Evolutionary conservation across 2,888 invertebrate genomes (phyloP), one percentile per base, ranked within the genome.

Genomic region (Steinernema scapterisci): DNA sequence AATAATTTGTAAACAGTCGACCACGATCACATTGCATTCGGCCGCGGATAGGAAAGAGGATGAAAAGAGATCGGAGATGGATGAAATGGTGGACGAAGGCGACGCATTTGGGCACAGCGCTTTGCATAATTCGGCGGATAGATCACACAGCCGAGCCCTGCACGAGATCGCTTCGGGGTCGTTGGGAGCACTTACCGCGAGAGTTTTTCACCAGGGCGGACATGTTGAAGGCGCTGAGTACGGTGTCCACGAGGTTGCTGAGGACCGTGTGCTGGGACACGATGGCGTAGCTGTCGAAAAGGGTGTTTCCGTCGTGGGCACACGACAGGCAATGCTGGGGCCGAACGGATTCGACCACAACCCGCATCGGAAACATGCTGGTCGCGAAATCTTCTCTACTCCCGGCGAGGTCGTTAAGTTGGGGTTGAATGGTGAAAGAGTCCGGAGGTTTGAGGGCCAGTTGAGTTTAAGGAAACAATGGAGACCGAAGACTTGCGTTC

Each of bases 221-320:
- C 92, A 88, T 96, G 1, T 96, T 96, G 9, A 97, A 91, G 81
- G 95, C 92, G 87, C 93, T 91, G 86, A 97, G 91, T 43, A 95
- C 96, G 1, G 94, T 93, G 73, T 93, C 92, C 2, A 97, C 97
- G 91, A 86, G 79, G 56, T 86, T 80, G 72, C 88, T 95, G 94
- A 86, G 94, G 52, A 94, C 93, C 72, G 95, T 96, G 74, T 92
- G 92, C 11, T 93, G 92, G 0, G 95, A 95, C 78, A 97, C 93
- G 88, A 97, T 95, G 87, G 97, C 96, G 90, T 94, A 97, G 85
- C 95, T 95, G 90, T 97, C 97, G 80, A 82, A 80, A 78, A 85
- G 88, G 79, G 76, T 80, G 72, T 85, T 85, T 7, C 86, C 86
- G 81, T 84, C 88, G 83, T 85, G 83, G 76, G 85, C 79, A 77